phyloP scores from a whole-genome alignment of 2,888 invertebrate species.

The Chloroclystis v-ata region DNA sequence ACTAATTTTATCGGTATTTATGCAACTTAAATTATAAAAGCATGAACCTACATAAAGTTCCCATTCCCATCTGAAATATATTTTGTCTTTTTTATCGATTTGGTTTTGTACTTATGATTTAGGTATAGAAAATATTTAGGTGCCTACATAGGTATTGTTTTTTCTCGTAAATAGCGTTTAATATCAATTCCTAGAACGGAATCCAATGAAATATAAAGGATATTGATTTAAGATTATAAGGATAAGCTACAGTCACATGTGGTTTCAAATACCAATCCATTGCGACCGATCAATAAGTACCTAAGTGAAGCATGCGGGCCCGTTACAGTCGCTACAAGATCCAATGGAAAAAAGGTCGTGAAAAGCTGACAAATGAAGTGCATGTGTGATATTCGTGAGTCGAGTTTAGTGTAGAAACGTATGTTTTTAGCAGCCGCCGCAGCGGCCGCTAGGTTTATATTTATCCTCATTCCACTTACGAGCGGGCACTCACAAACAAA shows the following conservation, averaged over 20 bases:
- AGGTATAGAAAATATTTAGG: too few species aligned
- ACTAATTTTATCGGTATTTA: too few species aligned
- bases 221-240: background rate
- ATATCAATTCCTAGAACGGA: too few species aligned
- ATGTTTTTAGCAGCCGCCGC: conserved; percentile 22
- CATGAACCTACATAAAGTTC: too few species aligned
- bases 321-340: too few species aligned
- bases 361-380: background rate
- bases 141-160: too few species aligned
- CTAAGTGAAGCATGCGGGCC: conserved; percentile 5
- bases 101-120: too few species aligned
- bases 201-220: background rate
- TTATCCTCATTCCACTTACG: conserved; percentile 62
- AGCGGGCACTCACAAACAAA: conserved; percentile 47
- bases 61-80: too few species aligned
- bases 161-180: too few species aligned
- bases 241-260: background rate
- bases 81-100: too few species aligned
- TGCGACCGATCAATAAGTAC: conserved; percentile 7
- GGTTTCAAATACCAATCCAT: background rate
- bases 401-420: conserved; percentile 15
- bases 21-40: too few species aligned
- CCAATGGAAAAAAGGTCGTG: background rate
- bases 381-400: conserved; percentile 2
- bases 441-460: conserved; percentile 54